phyloP scores from a whole-genome alignment of 2,888 invertebrate species.

The Diarsia dahlii region DNA sequence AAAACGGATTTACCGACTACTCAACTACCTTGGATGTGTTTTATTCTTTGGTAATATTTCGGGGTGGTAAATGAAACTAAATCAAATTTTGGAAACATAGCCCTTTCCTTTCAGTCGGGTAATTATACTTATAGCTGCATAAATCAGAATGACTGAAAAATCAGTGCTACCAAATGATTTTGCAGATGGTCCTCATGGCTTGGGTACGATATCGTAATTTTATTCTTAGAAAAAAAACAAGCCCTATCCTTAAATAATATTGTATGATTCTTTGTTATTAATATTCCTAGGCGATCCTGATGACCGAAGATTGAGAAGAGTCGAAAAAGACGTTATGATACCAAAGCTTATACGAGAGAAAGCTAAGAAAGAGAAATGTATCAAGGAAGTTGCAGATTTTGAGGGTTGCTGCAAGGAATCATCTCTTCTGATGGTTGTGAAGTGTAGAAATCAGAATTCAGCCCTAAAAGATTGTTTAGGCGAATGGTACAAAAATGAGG shows the following conservation, averaged over 20 bases:
- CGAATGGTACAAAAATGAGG: constrained; percentile 94
- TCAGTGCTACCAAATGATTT: constrained; percentile 84
- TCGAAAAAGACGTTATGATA: constrained; percentile 97
- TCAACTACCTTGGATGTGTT: too few relatives aligned
- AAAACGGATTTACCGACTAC: background rate
- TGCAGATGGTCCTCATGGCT: constrained; percentile 90
- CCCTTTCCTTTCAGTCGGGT: too few relatives aligned
- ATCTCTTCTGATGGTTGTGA: constrained; percentile 93
- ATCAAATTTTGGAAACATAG: background rate
- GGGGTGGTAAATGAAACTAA: constrained; percentile 4
- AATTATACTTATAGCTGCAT: background rate
- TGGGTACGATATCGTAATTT: constrained; percentile 80
- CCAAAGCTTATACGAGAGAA: constrained; percentile 97
- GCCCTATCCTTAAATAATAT: background rate
- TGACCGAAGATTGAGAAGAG: constrained; percentile 95
- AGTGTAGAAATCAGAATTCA: constrained; percentile 94
- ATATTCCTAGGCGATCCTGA: constrained; percentile 94
- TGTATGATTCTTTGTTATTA: constrained; percentile 10
- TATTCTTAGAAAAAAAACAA: background rate
- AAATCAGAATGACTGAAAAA: constrained; percentile 67
- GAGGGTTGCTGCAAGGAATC: constrained; percentile 93
- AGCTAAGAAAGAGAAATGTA: constrained; percentile 95
- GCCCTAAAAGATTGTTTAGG: constrained; percentile 93
- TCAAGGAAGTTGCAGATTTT: constrained; percentile 93
- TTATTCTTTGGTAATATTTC: background rate